phyloP scores from a whole-genome alignment of 1,140 invertebrate genomes.

The Drosophila funebris region DNA sequence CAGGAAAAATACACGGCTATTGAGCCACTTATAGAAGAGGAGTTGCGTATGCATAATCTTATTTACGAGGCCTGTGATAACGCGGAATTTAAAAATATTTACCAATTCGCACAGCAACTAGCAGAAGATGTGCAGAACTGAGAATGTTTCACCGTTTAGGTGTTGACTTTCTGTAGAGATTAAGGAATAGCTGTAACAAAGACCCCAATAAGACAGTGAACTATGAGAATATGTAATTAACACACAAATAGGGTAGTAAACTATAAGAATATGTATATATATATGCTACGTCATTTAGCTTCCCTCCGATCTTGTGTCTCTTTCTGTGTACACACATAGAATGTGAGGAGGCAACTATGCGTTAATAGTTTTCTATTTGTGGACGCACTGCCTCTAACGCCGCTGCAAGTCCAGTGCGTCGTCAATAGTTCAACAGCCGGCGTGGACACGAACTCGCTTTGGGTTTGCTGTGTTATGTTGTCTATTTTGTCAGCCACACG shows the following conservation, averaged over 20 bases:
- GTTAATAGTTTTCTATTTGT: constrained; percentile 39
- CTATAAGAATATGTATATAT: neutral
- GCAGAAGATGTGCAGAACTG: neutral
- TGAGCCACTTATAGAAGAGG: constrained; percentile 35
- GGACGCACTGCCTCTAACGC: constrained; percentile 16
- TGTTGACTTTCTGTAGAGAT: too few species aligned
- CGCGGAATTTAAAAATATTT: constrained; percentile 20
- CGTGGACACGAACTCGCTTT: constrained; percentile 4
- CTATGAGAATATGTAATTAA: too few species aligned
- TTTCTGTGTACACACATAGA: neutral
- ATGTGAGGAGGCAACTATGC: neutral
- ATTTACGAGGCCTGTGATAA: constrained; percentile 16
- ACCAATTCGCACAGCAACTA: constrained; percentile 24
- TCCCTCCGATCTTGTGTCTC: neutral
- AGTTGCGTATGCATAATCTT: constrained; percentile 50
- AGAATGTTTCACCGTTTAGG: too few species aligned
- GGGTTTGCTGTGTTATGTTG: constrained; percentile 8
- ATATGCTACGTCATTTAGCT: neutral
- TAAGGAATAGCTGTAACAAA: too few species aligned
- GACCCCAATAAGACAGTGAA: too few species aligned
- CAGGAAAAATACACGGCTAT: constrained; percentile 43
- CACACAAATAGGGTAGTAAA: neutral
- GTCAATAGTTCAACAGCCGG: constrained; percentile 46
- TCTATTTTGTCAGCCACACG: constrained; percentile 50
- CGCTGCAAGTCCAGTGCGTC: constrained; percentile 24